Base-by-base conservation (phyloP, 2,888 invertebrate genomes). In the Keiferia lycopersicella region DNA sequence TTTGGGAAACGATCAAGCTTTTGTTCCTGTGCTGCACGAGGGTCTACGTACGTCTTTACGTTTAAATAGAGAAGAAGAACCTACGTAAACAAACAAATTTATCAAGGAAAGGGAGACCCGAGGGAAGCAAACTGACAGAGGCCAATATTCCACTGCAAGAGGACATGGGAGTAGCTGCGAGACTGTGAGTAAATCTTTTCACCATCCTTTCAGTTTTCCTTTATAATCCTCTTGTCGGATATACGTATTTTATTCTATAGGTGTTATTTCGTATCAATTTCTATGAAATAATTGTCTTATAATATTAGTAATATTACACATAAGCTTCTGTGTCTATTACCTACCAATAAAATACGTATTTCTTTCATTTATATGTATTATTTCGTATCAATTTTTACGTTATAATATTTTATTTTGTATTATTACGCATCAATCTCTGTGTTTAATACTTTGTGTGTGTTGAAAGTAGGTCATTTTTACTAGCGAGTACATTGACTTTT, bases 131-230 rank as follows among this genome's bases (percentile, higher is more conserved):
- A 14, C n/a, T n/a, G n/a, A 45, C 14, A 16, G 6, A 45, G 45
- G 12, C 10, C 16, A 20, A 18, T 20, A 3, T 18, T 8, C 20
- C 14, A 20, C 2, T 18, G 18, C 61, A 34, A 50, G 34, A 61
- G 65, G 48, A 56, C 60, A 61, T 61, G 63, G 61, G 62, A 64
- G 66, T 61, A 64, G 18, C 64, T 30, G 38, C 64, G 51, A 62
- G 64, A 61, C 59, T 64, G 66, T 64, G 64, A 66, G 66, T 66
- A 61, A 59, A 64, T 53, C 62, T 64, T n/a, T 66, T 64, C 62
- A 62, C 50, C 64, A 62, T 62, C 64, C 61, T 66, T 57, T 39
- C 14, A 20, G 22, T 63, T 61, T 58, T 63, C 65, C 63, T 65
- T n/a, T 45, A 45, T 45, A 60, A 58, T 56, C 53, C 14, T 26